Conservation (phyloP, 1,140 invertebrate genomes). For the Chionoecetes opilio region DNA sequence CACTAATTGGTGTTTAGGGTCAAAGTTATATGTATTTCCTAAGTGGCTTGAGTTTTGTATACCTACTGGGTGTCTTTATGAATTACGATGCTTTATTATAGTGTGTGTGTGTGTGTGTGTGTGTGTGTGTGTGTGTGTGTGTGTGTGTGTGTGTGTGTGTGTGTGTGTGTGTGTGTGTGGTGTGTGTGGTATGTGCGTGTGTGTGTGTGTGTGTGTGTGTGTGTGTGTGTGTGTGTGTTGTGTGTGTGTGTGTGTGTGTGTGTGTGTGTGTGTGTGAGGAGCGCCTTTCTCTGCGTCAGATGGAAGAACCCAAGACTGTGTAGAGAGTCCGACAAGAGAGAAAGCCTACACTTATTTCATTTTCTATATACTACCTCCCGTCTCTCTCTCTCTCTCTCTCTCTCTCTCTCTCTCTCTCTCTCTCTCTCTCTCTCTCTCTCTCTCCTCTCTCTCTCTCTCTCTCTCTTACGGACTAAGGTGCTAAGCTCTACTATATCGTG, state of each 20-base stretch:
- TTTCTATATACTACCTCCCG: neutral
- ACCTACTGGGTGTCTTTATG: too few relatives aligned
- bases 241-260: conserved; percentile 48
- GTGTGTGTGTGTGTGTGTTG: conserved; percentile 47
- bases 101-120: conserved; percentile 42
- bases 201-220: conserved; percentile 47
- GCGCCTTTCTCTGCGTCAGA: neutral
- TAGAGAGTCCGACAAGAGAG: neutral
- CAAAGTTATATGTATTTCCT: too few relatives aligned
- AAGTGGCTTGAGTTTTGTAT: too few relatives aligned
- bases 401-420: too few relatives aligned
- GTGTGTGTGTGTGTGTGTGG: conserved; percentile 51
- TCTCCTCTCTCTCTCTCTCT: neutral
- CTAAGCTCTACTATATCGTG: too few relatives aligned
- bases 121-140: conserved; percentile 53
- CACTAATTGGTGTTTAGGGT: too few relatives aligned
- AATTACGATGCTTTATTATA: too few relatives aligned
- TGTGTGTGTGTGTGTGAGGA: conserved; percentile 45
- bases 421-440: too few relatives aligned
- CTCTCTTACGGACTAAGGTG: too few relatives aligned
- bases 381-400: neutral
- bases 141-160: conserved; percentile 47
- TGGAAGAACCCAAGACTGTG: neutral
- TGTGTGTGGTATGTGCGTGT: conserved; percentile 38
- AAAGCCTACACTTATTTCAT: neutral